phyloP scores from a whole-genome alignment of 2,797 vertebrate genomes.

The Scleropages formosus region DNA sequence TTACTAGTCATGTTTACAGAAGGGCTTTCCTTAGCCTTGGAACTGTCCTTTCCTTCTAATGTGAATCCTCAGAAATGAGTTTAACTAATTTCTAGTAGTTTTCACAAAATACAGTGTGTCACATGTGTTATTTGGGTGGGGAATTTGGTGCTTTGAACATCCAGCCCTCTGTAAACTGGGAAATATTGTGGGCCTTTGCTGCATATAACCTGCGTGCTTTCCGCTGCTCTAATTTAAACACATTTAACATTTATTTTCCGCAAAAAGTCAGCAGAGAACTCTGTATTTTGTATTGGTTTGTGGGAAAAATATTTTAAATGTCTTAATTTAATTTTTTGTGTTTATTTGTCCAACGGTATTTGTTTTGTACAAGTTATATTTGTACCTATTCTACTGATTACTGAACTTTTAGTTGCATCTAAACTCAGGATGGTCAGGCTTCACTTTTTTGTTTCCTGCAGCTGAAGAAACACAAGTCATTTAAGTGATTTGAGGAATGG shows the following conservation, averaged over 20 bases:
- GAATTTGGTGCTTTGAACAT: too few species aligned
- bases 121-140: neutral
- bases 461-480: neutral
- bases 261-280: neutral
- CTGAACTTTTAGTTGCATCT: slow-evolving; percentile 12
- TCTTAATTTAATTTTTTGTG: neutral
- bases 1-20: slow-evolving; percentile 28
- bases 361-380: neutral
- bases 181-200: neutral
- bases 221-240: neutral
- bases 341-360: neutral
- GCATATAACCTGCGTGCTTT: neutral
- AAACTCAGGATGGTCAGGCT: neutral
- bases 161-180: neutral
- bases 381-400: slow-evolving; percentile 8
- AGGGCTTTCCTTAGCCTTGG: neutral
- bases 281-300: neutral
- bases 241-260: neutral
- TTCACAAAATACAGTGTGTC: slow-evolving; percentile 1
- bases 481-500: neutral
- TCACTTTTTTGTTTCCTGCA: neutral
- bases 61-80: slow-evolving; percentile 13
- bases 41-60: neutral
- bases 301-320: neutral
- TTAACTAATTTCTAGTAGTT: neutral